Evolutionary conservation across 2,888 invertebrate genomes (phyloP).

Genomic region (Dascillus cervinus): DNA sequence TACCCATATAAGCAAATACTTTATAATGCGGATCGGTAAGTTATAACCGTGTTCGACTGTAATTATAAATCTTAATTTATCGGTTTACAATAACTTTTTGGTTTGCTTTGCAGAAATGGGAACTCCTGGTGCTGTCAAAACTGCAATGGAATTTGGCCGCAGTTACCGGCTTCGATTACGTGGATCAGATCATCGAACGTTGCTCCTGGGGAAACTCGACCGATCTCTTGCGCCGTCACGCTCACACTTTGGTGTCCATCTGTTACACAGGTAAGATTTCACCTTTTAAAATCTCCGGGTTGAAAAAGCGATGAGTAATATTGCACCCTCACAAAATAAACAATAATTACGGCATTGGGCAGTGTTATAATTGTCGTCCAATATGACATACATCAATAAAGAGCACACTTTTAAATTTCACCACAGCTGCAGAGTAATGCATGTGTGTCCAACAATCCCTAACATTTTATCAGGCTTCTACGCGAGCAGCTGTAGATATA

Average conservation of each 20-base stretch:
- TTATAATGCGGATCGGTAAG: too few species aligned
- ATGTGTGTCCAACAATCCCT: slow-evolving; percentile 14
- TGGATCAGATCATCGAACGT: slow-evolving; percentile 69
- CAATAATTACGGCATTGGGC: slow-evolving; percentile 10
- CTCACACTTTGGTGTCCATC: slow-evolving; percentile 67
- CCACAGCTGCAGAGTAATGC: slow-evolving; percentile 18
- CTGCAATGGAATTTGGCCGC: slow-evolving; percentile 74
- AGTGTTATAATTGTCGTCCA: slow-evolving; percentile 13
- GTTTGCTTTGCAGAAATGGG: slow-evolving; percentile 71
- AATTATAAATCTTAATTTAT: too few species aligned
- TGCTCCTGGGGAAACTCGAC: slow-evolving; percentile 54
- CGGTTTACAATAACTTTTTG: too few species aligned
- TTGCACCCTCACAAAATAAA: too few species aligned
- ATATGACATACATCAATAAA: slow-evolving; percentile 19
- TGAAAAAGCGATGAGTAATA: too few species aligned
- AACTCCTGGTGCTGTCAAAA: slow-evolving; percentile 65
- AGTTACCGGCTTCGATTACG: slow-evolving; percentile 74
- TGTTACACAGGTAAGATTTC: slow-evolving; percentile 68
- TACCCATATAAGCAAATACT: too few species aligned
- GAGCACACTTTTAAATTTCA: slow-evolving; percentile 10
- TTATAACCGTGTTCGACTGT: too few species aligned
- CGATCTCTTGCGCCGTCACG: slow-evolving; percentile 60
- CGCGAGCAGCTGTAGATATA: slow-evolving; percentile 20
- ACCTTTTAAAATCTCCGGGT: too few species aligned
- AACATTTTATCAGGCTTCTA: slow-evolving; percentile 16